A percentile compares a stretch with the other conserved stretches of the same genome.
phyloP scores from a whole-genome alignment of 2,797 vertebrate genomes.

The Phalanger gymnotis region DNA sequence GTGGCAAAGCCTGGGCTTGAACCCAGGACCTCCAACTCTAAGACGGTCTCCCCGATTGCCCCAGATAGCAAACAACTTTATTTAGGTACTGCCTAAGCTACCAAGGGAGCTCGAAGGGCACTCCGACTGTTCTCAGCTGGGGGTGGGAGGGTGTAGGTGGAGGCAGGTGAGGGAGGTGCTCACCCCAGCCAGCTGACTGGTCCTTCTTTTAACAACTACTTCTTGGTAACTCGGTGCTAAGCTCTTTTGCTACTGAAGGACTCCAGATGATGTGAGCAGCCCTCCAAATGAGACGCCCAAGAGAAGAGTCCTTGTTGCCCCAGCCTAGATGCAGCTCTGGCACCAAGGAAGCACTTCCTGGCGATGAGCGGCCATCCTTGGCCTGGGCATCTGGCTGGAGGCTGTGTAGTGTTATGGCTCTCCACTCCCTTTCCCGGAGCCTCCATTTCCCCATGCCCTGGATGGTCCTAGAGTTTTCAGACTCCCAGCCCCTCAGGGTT shows the following conservation, averaged over 20 bases:
- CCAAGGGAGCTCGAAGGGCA: no score
- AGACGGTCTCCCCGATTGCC: background rate
- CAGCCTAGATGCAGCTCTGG: background rate
- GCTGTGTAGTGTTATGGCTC: background rate
- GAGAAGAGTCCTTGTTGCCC: background rate
- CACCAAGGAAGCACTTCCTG: background rate
- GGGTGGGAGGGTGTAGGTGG: background rate
- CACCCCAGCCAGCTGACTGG: background rate
- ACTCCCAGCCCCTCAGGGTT: background rate
- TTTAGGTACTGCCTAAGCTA: background rate
- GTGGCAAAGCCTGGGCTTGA: background rate
- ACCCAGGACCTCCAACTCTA: background rate
- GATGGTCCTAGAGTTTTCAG: no score
- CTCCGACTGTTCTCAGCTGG: background rate
- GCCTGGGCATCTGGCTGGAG: background rate
- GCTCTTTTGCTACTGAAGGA: constrained; percentile 4
- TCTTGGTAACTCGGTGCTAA: constrained; percentile 7
- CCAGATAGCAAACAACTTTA: background rate
- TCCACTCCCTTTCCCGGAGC: background rate
- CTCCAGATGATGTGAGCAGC: background rate
- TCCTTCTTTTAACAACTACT: background rate
- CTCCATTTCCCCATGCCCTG: background rate
- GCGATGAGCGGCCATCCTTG: background rate
- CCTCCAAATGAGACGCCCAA: background rate
- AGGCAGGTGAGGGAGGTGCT: background rate